These are phyloP conservation scores for Erethizon dorsatum DNA, from an alignment of 2,797 vertebrate species.

Conservation along the genomic window DNA sequence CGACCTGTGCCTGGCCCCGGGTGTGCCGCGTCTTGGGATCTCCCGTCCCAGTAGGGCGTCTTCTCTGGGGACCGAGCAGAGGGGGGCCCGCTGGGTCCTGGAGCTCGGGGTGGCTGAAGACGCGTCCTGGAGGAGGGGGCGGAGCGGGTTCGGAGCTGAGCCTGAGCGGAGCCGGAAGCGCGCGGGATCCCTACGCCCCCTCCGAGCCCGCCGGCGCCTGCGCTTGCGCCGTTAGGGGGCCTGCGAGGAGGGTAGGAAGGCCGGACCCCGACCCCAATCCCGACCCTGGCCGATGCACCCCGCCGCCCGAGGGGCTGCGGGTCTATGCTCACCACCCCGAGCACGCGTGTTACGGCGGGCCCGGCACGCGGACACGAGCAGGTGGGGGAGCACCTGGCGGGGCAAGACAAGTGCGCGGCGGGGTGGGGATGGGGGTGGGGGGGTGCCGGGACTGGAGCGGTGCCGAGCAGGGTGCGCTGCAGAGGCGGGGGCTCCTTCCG, in stretches of 20 bases:
- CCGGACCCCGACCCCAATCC: background rate
- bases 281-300: background rate
- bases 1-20: background rate
- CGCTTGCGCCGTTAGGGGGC: background rate
- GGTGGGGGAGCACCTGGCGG: too few relatives aligned
- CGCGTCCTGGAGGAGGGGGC: too few relatives aligned
- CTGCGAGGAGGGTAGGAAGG: background rate
- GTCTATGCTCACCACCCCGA: background rate
- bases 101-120: background rate
- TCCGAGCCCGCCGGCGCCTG: background rate
- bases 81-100: too few relatives aligned
- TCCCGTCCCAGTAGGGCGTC: background rate
- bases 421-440: background rate
- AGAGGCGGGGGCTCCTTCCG: background rate
- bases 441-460: background rate
- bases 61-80: background rate
- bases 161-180: background rate
- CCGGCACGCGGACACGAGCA: background rate
- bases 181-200: background rate
- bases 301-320: background rate
- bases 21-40: background rate
- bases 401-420: background rate
- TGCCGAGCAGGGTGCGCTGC: background rate
- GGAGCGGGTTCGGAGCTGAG: rapidly evolving
- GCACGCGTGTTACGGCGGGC: background rate